Conservation (phyloP, 2,113 vertebrate species). For the Oreamnos americanus region DNA sequence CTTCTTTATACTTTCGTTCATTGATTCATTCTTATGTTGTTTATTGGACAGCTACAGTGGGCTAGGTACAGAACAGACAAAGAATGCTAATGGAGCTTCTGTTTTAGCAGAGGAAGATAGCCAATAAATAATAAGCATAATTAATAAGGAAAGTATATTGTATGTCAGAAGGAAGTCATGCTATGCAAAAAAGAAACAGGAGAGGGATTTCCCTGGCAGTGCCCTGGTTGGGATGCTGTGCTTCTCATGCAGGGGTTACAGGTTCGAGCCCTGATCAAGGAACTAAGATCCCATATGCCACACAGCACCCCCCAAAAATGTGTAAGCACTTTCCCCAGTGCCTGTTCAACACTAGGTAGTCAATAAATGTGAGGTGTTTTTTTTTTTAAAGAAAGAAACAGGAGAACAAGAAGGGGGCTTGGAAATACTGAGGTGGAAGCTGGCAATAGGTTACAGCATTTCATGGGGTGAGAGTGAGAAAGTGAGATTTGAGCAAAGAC, state of each 20-base stretch:
- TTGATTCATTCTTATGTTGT: neutral
- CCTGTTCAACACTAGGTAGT: neutral
- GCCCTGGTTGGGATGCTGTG: neutral
- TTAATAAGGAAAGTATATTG: neutral
- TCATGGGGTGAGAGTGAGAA: neutral
- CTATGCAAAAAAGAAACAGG: neutral
- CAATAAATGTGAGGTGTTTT: neutral
- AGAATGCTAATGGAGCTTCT: neutral
- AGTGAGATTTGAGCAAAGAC: neutral
- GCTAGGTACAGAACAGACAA: neutral
- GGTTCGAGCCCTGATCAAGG: neutral
- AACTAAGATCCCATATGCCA: neutral
- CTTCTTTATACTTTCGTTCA: neutral
- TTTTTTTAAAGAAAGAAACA: neutral
- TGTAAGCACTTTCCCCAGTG: neutral
- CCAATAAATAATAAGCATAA: slow-evolving; percentile 36
- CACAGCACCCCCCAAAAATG: neutral
- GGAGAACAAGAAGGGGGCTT: neutral
- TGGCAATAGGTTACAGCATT: neutral
- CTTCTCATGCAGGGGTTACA: neutral
- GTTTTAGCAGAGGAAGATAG: slow-evolving; percentile 5
- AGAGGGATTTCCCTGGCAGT: neutral
- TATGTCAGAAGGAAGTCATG: neutral
- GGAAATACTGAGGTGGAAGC: neutral
- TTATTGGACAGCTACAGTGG: slow-evolving; percentile 24